Percentiles rank a stretch among this genome's conserved stretches.
phyloP scores from a whole-genome alignment of 2,888 invertebrate genomes.

The Tenthredo mesomela region DNA sequence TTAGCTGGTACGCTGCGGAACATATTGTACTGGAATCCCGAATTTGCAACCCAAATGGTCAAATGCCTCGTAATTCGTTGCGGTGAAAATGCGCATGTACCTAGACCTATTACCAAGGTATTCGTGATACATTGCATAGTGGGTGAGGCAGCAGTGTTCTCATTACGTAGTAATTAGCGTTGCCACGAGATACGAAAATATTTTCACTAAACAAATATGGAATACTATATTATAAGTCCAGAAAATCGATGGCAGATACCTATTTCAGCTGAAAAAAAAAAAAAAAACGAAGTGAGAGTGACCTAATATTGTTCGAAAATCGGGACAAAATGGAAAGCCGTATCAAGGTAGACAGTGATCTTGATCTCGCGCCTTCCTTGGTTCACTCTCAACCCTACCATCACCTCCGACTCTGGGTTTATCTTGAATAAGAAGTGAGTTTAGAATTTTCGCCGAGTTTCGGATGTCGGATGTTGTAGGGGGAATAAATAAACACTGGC shows the following conservation, averaged over 20 bases:
- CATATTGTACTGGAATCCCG: constrained; percentile 13
- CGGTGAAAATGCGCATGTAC: constrained; percentile 14
- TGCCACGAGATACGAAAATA: not conserved
- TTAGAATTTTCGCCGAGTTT: constrained; percentile 6
- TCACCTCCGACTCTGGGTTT: constrained; percentile 15
- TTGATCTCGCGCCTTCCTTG: not conserved
- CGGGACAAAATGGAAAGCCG: not conserved
- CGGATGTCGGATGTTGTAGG: constrained; percentile 23
- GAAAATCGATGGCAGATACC: not conserved
- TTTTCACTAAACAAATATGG: not conserved
- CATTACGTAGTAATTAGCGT: constrained; percentile 34
- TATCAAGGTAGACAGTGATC: not conserved
- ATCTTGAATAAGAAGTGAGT: constrained; percentile 16
- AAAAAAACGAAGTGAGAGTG: not conserved
- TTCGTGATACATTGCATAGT: constrained; percentile 21
- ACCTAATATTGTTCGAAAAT: not conserved
- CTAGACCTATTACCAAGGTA: constrained; percentile 17
- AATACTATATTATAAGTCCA: not conserved
- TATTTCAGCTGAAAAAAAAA: not conserved
- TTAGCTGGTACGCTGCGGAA: not conserved
- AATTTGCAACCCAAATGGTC: constrained; percentile 36
- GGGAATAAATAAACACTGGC: constrained; percentile 39
- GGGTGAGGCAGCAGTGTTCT: constrained; percentile 1
- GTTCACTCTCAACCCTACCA: constrained; percentile 21
- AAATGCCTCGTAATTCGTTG: constrained; percentile 48